phyloP scores from a whole-genome alignment of 2,888 invertebrate genomes.

The Leucophenga montana region DNA sequence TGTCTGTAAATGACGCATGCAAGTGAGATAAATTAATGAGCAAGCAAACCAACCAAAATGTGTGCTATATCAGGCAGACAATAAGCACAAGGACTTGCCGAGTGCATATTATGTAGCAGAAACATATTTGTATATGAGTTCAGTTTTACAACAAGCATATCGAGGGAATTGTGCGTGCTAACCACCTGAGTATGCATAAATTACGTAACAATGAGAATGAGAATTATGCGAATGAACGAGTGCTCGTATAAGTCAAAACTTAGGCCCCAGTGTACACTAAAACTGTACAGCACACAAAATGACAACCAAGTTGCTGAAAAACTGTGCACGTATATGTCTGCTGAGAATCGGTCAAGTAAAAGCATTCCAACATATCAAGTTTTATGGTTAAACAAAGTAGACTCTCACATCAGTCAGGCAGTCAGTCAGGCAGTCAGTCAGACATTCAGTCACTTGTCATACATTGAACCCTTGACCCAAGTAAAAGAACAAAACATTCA shows the following conservation, averaged over 20 bases:
- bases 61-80: neutral
- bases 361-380: neutral
- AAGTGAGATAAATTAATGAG: conserved; percentile 13
- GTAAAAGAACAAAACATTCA: neutral
- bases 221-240: neutral
- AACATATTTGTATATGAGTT: no score
- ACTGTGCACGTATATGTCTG: neutral
- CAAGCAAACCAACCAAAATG: neutral
- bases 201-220: conserved; percentile 6
- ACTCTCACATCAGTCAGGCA: neutral
- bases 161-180: conserved; percentile 16
- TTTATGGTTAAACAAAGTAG: conserved; percentile 11
- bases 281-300: neutral
- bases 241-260: conserved; percentile 1
- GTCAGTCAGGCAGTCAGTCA: neutral
- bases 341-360: neutral
- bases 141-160: no score
- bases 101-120: no score
- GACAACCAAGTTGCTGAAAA: neutral
- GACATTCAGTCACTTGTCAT: neutral
- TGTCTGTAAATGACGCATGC: conserved; percentile 4
- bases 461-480: conserved; percentile 1
- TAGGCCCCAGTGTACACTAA: conserved; percentile 32
- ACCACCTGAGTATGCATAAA: conserved; percentile 17
- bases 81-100: no score